Conservation (phyloP, 2,113 vertebrate genomes). For the Ellobius talpinus region DNA sequence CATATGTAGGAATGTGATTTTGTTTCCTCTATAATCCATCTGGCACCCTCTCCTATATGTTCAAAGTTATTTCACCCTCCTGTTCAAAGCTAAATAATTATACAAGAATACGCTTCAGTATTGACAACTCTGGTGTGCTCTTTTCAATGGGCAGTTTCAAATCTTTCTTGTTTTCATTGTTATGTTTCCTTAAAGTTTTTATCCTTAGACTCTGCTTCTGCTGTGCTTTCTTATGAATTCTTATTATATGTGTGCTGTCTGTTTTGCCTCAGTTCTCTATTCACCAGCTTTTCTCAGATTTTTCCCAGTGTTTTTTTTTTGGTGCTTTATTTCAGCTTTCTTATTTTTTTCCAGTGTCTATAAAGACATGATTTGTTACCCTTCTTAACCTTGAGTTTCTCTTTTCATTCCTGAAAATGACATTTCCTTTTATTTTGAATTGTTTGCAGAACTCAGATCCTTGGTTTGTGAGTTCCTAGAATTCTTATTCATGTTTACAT, state of each 20-base stretch:
- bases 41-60: background rate
- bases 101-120: background rate
- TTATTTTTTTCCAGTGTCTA: background rate
- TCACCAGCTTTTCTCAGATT: background rate
- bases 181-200: background rate
- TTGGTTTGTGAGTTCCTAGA: constrained; percentile 23
- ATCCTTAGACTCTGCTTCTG: background rate
- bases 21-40: background rate
- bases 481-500: background rate
- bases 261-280: background rate
- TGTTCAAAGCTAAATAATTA: constrained; percentile 39
- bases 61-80: background rate
- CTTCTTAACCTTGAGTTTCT: background rate
- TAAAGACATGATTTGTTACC: background rate
- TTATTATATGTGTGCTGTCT: background rate
- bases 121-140: background rate
- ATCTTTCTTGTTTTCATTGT: background rate
- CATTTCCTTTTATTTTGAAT: constrained; percentile 19
- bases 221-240: constrained; percentile 13
- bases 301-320: background rate
- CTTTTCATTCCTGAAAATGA: constrained; percentile 3
- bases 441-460: background rate
- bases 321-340: background rate
- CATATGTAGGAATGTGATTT: background rate
- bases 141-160: background rate